Base-by-base conservation (phyloP, 2,888 invertebrate species). In the Caenorhabditis sp. region DNA sequence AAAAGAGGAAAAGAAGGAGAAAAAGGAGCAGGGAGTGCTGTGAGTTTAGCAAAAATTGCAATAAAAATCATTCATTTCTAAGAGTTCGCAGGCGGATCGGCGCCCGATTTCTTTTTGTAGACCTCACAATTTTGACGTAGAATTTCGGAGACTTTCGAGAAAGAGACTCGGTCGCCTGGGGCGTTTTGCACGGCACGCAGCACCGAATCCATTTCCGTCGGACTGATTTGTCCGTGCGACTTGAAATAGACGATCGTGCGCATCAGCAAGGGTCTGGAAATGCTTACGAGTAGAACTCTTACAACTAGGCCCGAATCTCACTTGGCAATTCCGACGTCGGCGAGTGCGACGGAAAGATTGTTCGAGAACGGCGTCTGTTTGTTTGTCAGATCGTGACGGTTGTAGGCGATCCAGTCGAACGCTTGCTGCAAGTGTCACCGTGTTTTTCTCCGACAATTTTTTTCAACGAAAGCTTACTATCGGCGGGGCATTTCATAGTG, bases 321-420 rank as follows among this genome's bases (percentile, higher is more conserved):
- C 75, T 70, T 75, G n/a, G 24, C 11, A 20, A 75, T 52, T n/a
- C 75, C 75, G 35, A 75, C 53, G 37, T 70, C 70, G n/a, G 32
- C 41, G 7, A 75, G 55, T 17, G 75, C 75, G 9, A 41, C 17
- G 0, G 56, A 43, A 30, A 75, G 43, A 30, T 56, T 46, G 7
- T 70, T 27, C 13, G 62, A 32, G 17, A 68, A 50, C 1, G 58
- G 55, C 2, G 4, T 24, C 8, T 41, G 43, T 17, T 63, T 70
- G 7, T 37, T 41, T 0, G 8, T 39, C 45, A 62, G 17, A 24
- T 75, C 55, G 50, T 75, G 75, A n/a, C 75, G 75, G 46, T 75
- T 75, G 43, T 56, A 70, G n/a, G 68, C 75, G 15, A 75, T 56
- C 63, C 70, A 75, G 41, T 75, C 75, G 20, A 75, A 75, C 0